These are phyloP conservation scores for Grallaria varia DNA, from an alignment of 2,113 vertebrate genomes.

Conservation along the genomic window DNA sequence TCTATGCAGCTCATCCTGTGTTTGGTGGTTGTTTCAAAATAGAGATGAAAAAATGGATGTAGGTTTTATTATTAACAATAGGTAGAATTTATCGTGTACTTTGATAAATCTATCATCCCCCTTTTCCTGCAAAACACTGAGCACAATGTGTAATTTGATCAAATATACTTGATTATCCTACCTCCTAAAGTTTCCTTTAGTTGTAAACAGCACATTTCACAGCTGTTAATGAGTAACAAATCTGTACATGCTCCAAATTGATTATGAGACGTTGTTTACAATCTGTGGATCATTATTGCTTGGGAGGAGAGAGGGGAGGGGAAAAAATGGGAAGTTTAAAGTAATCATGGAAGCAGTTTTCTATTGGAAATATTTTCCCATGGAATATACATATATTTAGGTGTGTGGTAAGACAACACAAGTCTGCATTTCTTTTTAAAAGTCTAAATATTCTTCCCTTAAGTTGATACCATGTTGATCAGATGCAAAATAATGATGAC, in stretches of 20 bases:
- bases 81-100: not conserved
- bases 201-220: not conserved
- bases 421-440: not conserved
- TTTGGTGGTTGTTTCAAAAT: not conserved
- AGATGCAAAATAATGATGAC: not conserved
- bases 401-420: not conserved
- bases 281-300: not conserved
- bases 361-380: not conserved
- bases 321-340: not conserved
- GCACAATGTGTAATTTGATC: not conserved
- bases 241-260: not conserved
- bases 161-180: not conserved
- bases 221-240: constrained; percentile 9
- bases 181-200: not conserved
- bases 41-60: not conserved
- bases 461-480: not conserved
- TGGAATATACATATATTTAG: not conserved
- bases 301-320: not conserved
- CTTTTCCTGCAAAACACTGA: not conserved
- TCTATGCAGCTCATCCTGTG: not conserved
- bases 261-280: constrained; percentile 23
- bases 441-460: not conserved
- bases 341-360: not conserved
- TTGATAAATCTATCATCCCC: not conserved
- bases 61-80: not conserved